Conservation (phyloP, 1,140 invertebrate species). For the Dreissena polymorpha region DNA sequence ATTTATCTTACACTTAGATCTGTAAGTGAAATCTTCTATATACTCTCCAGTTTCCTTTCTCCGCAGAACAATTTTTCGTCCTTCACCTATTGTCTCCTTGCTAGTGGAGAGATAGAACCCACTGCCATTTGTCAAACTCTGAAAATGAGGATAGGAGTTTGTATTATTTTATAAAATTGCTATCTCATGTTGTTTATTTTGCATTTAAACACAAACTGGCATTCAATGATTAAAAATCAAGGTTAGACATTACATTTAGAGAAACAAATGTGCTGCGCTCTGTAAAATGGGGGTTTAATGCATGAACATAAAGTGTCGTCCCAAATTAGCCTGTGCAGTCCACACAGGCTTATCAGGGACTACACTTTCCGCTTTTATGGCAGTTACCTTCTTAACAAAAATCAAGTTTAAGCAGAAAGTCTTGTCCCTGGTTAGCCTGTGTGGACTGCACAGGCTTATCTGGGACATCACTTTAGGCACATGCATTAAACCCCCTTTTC, state of each 20-base stretch:
- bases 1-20: slow-evolving; percentile 66
- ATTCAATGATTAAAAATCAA: not conserved
- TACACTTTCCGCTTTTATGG: too few relatives aligned
- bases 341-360: not conserved
- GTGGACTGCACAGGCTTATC: not conserved
- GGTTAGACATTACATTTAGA: too few relatives aligned
- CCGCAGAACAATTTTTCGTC: slow-evolving; percentile 70
- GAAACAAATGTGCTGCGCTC: too few relatives aligned
- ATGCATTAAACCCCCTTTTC: not conserved
- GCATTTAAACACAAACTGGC: not conserved
- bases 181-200: not conserved
- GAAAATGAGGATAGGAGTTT: slow-evolving; percentile 31
- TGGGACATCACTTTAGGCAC: too few relatives aligned
- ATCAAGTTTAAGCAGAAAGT: too few relatives aligned
- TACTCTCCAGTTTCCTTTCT: slow-evolving; percentile 74
- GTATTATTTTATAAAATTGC: not conserved
- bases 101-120: slow-evolving; percentile 71
- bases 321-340: too few relatives aligned
- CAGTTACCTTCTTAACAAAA: too few relatives aligned
- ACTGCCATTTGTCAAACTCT: slow-evolving; percentile 77
- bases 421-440: too few relatives aligned
- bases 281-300: too few relatives aligned
- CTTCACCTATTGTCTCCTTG: slow-evolving; percentile 70
- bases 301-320: too few relatives aligned
- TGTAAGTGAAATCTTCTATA: slow-evolving; percentile 75